A percentile compares a stretch with the other conserved stretches of the same genome.
These are phyloP conservation scores for Tribolium madens DNA, from an alignment of 1,140 invertebrate species.

Conservation along the genomic window DNA sequence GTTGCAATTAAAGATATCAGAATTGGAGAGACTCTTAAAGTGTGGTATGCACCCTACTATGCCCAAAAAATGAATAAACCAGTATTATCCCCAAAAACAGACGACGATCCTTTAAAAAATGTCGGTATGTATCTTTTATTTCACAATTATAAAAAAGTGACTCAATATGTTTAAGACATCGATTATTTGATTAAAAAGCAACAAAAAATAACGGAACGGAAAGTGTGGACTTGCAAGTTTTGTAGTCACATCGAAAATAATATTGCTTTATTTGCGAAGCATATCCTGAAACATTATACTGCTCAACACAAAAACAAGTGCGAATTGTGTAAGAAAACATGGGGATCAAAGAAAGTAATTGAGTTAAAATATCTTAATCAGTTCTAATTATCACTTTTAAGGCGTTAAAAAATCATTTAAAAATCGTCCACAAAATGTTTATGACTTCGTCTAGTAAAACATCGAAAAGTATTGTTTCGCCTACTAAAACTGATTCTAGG, in stretches of 20 bases:
- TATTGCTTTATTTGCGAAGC: constrained; percentile 62
- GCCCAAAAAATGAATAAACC: constrained; percentile 65
- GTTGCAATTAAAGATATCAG: constrained; percentile 70
- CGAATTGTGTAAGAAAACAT: constrained; percentile 57
- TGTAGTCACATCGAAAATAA: constrained; percentile 60
- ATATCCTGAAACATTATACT: constrained; percentile 62
- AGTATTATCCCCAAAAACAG: constrained; percentile 49
- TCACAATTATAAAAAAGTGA: constrained; percentile 21
- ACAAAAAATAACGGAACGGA: constrained; percentile 59
- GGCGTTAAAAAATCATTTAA: constrained; percentile 52
- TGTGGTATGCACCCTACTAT: constrained; percentile 73
- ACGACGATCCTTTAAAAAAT: constrained; percentile 41
- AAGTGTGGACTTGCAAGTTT: constrained; percentile 65
- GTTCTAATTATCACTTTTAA: constrained; percentile 21
- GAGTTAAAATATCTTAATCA: constrained; percentile 11
- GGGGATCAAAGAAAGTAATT: constrained; percentile 57
- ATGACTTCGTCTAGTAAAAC: neutral
- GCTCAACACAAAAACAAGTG: constrained; percentile 57
- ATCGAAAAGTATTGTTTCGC: neutral
- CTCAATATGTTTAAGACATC: constrained; percentile 51
- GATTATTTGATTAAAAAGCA: constrained; percentile 59
- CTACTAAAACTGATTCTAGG: constrained; percentile 27
- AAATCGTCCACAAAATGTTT: constrained; percentile 42
- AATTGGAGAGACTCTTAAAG: constrained; percentile 70
- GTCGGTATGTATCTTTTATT: constrained; percentile 16